Conservation (phyloP, 1,140 invertebrate species). For the Arctopsyche grandis region DNA sequence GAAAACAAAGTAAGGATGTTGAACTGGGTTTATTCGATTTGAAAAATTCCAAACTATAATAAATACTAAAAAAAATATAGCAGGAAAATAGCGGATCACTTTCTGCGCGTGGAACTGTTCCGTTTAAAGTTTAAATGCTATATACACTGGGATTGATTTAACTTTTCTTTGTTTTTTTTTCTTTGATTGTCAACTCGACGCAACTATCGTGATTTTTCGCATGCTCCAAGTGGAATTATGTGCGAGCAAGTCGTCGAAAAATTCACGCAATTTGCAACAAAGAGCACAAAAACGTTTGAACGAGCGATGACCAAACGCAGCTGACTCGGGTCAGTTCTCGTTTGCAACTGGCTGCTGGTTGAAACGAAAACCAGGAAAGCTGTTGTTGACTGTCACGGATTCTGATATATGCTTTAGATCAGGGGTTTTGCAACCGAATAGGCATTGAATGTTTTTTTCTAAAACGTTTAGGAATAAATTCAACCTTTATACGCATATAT, state of each 20-base stretch:
- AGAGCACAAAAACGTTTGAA: not conserved
- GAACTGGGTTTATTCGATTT: too few species aligned
- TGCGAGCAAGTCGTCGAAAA: not conserved
- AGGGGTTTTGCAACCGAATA: not conserved
- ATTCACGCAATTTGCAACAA: slow-evolving; percentile 26
- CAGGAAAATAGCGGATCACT: not conserved
- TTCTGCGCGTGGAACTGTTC: too few species aligned
- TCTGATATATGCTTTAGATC: not conserved
- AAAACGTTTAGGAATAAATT: too few species aligned
- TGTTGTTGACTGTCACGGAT: slow-evolving; percentile 20
- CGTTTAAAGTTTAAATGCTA: too few species aligned
- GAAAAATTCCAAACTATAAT: not conserved
- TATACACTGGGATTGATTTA: not conserved
- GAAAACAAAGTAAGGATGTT: not conserved
- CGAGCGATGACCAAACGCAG: slow-evolving; percentile 37
- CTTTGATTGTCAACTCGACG: not conserved
- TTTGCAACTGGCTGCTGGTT: slow-evolving; percentile 37
- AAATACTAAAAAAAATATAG: not conserved
- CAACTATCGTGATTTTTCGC: not conserved
- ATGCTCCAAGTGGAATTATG: not conserved
- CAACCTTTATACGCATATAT: too few species aligned
- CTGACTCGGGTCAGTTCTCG: slow-evolving; percentile 44
- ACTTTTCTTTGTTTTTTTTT: not conserved
- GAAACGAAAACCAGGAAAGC: slow-evolving; percentile 39
- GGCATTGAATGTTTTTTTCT: not conserved